Conservation (phyloP, 2,888 invertebrate species). For the Tipula unca region DNA sequence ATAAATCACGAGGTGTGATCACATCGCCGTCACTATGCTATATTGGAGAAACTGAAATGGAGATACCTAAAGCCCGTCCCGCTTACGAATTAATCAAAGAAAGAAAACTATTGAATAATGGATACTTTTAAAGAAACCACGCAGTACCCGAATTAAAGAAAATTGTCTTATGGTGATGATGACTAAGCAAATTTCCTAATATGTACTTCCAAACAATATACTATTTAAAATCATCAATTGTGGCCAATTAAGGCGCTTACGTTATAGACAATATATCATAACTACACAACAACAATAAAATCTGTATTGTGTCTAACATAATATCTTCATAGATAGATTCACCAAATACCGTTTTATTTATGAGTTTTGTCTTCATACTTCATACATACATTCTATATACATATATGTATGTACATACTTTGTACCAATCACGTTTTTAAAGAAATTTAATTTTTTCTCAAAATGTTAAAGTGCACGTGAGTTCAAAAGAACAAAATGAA, state of each 20-base stretch:
- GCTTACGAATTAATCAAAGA: not conserved
- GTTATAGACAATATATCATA: not conserved
- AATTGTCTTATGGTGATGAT: not conserved
- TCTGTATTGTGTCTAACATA: not conserved
- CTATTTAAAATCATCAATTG: not conserved
- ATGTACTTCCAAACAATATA: not conserved
- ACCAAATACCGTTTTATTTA: not conserved
- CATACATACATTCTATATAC: no score
- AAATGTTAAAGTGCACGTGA: not conserved
- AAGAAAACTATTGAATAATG: not conserved
- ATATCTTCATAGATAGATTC: not conserved
- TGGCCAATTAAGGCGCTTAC: not conserved
- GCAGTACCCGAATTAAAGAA: not conserved
- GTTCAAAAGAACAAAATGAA: not conserved
- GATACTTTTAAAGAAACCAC: not conserved
- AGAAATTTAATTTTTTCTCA: not conserved
- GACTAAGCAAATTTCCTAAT: not conserved
- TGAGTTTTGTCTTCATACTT: not conserved
- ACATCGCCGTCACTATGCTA: not conserved
- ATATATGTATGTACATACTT: no score
- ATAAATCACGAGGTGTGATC: not conserved
- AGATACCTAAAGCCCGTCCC: not conserved
- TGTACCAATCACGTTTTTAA: not conserved
- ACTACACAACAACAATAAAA: not conserved
- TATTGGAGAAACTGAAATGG: not conserved